Evolutionary conservation across 2,797 vertebrate species (phyloP).

Genomic region (Loris lydekkerianus): DNA sequence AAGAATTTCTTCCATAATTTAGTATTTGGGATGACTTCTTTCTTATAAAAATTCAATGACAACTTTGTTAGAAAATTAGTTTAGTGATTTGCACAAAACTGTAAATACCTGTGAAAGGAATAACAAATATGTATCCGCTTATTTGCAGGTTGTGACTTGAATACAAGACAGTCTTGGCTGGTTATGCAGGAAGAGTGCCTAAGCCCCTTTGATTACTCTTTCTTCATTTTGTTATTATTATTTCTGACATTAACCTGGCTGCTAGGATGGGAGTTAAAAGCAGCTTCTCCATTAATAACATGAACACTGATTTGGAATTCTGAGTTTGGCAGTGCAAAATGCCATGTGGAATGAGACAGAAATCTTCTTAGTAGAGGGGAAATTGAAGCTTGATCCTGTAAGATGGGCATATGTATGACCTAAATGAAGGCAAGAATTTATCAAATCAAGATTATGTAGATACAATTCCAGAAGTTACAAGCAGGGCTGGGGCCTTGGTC

Average conservation of each 20-base stretch:
- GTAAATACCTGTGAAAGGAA: constrained; percentile 1
- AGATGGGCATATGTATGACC: not conserved
- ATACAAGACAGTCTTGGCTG: not conserved
- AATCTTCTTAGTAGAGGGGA: not conserved
- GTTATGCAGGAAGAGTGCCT: not conserved
- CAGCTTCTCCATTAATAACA: not conserved
- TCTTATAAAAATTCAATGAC: constrained; percentile 42
- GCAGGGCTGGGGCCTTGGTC: not conserved
- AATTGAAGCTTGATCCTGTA: not conserved
- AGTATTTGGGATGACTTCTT: constrained; percentile 41
- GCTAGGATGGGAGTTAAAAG: not conserved
- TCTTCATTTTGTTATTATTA: not conserved
- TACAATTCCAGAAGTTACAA: not conserved
- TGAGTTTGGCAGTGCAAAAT: not conserved
- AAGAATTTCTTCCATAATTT: constrained; percentile 39
- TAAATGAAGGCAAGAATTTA: not conserved
- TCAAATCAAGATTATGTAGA: not conserved
- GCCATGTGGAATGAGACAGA: not conserved
- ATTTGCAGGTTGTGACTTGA: not conserved
- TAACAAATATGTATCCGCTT: not conserved
- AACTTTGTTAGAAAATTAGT: not conserved
- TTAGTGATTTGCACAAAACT: not conserved
- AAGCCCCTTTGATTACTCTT: not conserved
- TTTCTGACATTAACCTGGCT: not conserved
- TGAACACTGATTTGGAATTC: not conserved